Percentiles rank a stretch among this genome's conserved stretches.
Evolutionary conservation across 2,113 vertebrate genomes (phyloP).

Genomic region (Genyomyrus donnyi): DNA sequence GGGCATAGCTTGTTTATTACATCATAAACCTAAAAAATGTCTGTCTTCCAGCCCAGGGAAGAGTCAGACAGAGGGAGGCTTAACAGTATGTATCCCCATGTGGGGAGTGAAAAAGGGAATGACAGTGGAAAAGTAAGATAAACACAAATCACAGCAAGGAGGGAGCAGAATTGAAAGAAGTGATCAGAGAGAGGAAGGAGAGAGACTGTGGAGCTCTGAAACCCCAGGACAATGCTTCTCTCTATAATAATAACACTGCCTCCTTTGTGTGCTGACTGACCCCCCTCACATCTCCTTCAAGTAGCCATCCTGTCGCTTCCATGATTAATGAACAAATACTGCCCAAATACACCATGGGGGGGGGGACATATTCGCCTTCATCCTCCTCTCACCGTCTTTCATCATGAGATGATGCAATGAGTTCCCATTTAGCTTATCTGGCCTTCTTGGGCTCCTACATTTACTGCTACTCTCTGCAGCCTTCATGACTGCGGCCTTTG

Average conservation of each 20-base stretch:
- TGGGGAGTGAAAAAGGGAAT: neutral
- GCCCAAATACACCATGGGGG: neutral
- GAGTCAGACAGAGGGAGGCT: neutral
- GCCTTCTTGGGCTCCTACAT: neutral
- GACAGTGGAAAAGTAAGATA: neutral
- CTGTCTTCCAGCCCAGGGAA: neutral
- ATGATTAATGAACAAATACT: neutral
- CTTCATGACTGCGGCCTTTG: neutral
- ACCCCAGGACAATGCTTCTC: neutral
- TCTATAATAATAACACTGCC: conserved; percentile 3
- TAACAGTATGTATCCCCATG: neutral
- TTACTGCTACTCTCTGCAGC: neutral
- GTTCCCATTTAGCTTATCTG: conserved; percentile 11
- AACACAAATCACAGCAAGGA: neutral
- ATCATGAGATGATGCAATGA: conserved; percentile 14
- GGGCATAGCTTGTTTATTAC: neutral
- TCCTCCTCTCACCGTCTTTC: neutral
- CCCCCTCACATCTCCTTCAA: neutral
- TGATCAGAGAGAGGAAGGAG: neutral
- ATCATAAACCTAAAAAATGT: neutral
- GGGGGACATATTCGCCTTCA: neutral
- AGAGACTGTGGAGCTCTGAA: neutral
- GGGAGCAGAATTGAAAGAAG: neutral
- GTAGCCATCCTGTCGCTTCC: neutral
- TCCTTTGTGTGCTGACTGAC: conserved; percentile 4